Conservation (phyloP, 2,797 vertebrate genomes). For the Enteromius argenteus region DNA sequence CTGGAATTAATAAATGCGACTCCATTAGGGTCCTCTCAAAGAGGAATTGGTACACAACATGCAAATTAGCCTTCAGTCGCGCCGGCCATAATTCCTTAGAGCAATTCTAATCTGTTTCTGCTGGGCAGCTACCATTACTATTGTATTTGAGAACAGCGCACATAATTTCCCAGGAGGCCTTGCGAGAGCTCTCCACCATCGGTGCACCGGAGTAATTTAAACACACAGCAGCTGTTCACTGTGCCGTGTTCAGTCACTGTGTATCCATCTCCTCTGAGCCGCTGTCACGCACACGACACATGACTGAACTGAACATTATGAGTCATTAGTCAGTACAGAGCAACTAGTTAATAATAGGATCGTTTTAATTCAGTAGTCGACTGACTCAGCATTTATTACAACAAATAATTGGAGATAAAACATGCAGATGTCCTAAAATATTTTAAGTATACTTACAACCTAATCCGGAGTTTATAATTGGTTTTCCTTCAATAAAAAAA, state of each 20-base stretch:
- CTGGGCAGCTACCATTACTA: constrained; percentile 60
- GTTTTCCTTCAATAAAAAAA: too few species aligned
- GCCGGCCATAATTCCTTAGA: constrained; percentile 37
- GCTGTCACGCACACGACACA: constrained; percentile 67
- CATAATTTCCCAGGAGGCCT: constrained; percentile 63
- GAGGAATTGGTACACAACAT: constrained; percentile 51
- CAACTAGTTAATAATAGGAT: constrained; percentile 73
- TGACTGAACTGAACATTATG: constrained; percentile 12
- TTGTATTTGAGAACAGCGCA: constrained; percentile 62
- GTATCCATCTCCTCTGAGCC: constrained; percentile 49
- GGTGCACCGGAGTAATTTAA: constrained; percentile 58
- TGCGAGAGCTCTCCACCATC: constrained; percentile 51
- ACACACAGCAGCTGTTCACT: constrained; percentile 73
- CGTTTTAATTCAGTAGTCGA: not conserved
- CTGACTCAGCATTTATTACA: not conserved
- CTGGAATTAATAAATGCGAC: constrained; percentile 43
- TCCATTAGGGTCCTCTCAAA: constrained; percentile 47
- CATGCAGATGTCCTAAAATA: not conserved
- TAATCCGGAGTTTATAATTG: too few species aligned
- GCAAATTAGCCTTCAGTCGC: constrained; percentile 48
- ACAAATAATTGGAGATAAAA: not conserved
- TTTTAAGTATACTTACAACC: too few species aligned
- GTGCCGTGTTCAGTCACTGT: constrained; percentile 51
- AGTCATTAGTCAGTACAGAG: constrained; percentile 71
- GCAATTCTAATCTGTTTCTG: constrained; percentile 54